Conservation (phyloP, 2,797 vertebrate genomes). For the Lutjanus campechanus region DNA sequence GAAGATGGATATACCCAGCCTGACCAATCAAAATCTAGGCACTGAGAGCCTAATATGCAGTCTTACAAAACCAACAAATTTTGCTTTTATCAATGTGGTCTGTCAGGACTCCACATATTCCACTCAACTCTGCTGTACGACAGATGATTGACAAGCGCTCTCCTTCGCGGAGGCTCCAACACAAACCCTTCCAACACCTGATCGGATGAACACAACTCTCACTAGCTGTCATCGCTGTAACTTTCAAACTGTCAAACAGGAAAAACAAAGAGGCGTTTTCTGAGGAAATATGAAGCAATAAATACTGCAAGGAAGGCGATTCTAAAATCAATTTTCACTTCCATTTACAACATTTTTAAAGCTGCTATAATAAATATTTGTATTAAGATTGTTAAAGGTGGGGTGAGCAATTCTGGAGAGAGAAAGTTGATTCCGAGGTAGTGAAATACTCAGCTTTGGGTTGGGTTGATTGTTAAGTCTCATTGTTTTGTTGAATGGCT, state of each 20-base stretch:
- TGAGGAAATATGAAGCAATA: constrained; percentile 2
- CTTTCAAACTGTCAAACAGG: constrained; percentile 1
- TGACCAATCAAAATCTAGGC: neutral
- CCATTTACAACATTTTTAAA: neutral
- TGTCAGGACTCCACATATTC: constrained; percentile 12
- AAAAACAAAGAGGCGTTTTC: neutral
- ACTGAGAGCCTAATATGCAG: neutral
- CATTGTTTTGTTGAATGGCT: too few relatives aligned
- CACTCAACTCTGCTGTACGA: neutral
- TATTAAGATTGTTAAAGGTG: too few relatives aligned
- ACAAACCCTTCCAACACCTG: constrained; percentile 5
- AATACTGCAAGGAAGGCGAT: neutral
- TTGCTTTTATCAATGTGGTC: too few relatives aligned
- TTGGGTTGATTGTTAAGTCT: too few relatives aligned
- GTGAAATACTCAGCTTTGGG: too few relatives aligned
- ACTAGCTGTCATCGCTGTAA: neutral
- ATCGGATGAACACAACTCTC: constrained; percentile 2
- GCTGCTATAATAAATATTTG: neutral
- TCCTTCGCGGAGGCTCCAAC: neutral
- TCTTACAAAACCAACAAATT: constrained; percentile 3
- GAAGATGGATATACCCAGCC: neutral
- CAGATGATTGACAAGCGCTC: constrained; percentile 30
- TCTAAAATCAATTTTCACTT: neutral
- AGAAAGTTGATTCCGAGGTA: too few relatives aligned
- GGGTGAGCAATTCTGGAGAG: too few relatives aligned